Evolutionary conservation across 2,113 vertebrate species (phyloP), one percentile per base, ranked within the genome.

Genomic region (Anthoscopus minutus): DNA sequence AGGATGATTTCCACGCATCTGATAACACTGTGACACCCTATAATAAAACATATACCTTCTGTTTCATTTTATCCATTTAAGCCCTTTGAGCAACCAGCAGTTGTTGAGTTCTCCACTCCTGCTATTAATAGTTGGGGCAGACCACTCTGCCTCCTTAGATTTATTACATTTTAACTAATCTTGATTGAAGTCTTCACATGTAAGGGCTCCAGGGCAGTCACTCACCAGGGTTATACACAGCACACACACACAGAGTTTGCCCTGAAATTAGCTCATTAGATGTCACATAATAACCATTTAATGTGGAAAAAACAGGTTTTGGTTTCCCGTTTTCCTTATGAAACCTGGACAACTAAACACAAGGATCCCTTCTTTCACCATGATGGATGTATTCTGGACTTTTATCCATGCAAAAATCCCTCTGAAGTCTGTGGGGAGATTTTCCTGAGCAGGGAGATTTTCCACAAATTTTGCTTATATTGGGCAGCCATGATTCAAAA

Each of bases 161-260:
- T 97, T 97, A 96, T 97, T 97, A 90, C 94, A 88, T 97, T 97
- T 96, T 95, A 96, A 96, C 94, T 95, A 81, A 97, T 96, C 95
- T 96, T 96, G 95, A 95, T 95, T 96, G 93, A 97, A 96, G 93
- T 67, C 88, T 95, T 96, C 1, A 0, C 69, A 90, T 95, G 90
- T 84, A 79, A 81, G 65, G 90, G 76, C 72, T 92, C 86, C 80
- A 72, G 92, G 88, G 90, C 53, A 74, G 64, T 81, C 78, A 85
- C 84, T 97, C 95, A 74, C 90, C 80, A 94, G 40, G 95, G 94
- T 94, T 90, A 88, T 92, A 60, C 51, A 77, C 66, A 92, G 72
- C 58, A 83, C 17, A 94, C 42, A 66, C 53, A 50, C 48, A 74
- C 23, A 73, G 1, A 69, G 1, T 33, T 91, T 81, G 69, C 40